phyloP scores from a whole-genome alignment of 2,113 vertebrate genomes.

The Ctenomys sociabilis region DNA sequence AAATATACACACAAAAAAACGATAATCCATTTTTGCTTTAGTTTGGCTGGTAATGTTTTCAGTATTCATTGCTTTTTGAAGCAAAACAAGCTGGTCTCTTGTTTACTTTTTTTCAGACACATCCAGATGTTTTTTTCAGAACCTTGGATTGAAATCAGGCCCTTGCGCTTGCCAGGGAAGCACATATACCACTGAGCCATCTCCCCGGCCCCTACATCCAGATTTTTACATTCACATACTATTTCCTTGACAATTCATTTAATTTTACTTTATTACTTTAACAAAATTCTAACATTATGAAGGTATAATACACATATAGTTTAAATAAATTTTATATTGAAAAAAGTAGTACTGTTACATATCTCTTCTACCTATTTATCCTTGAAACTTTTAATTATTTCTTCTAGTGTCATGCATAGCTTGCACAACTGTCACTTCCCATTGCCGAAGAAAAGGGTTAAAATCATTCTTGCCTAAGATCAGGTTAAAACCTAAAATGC shows the following conservation, averaged over 20 bases:
- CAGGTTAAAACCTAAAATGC: neutral
- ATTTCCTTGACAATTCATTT: neutral
- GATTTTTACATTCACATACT: neutral
- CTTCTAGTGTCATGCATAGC: neutral
- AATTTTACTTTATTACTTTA: neutral
- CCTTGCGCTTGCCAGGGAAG: too few relatives aligned
- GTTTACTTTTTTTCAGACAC: neutral
- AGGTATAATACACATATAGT: neutral
- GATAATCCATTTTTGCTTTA: neutral
- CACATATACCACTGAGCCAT: too few relatives aligned
- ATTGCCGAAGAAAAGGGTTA: neutral
- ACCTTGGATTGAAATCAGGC: too few relatives aligned
- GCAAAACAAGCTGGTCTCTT: conserved; percentile 3
- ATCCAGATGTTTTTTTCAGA: neutral
- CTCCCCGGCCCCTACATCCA: too few relatives aligned
- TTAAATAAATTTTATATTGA: neutral
- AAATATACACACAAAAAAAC: too few relatives aligned
- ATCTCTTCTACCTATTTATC: neutral
- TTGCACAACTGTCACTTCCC: neutral
- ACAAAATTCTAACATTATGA: neutral
- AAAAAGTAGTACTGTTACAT: neutral
- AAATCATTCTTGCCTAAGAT: neutral
- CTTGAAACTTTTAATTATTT: neutral
- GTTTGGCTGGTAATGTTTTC: neutral
- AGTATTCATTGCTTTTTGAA: neutral